Conservation (phyloP, 2,797 vertebrate species). For the Trichosurus vulpecula region DNA sequence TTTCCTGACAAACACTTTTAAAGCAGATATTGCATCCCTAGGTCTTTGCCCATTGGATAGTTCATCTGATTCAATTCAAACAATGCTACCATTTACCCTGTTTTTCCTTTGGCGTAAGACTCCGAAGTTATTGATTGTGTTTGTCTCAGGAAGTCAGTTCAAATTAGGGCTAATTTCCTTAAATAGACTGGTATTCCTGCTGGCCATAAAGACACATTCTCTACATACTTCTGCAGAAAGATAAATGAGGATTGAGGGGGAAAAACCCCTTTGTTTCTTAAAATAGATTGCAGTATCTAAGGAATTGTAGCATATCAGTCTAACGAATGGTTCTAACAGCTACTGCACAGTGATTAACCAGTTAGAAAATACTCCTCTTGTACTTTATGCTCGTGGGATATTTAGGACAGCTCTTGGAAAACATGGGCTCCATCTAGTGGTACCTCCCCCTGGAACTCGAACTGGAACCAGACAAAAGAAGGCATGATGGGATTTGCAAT, state of each 20-base stretch:
- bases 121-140: slow-evolving; percentile 52
- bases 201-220: slow-evolving; percentile 3
- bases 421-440: slow-evolving; percentile 66
- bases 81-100: neutral
- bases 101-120: slow-evolving; percentile 10
- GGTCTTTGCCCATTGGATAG: neutral
- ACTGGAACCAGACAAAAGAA: neutral
- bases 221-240: slow-evolving; percentile 35
- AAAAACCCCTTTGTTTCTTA: neutral
- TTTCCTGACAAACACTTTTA: slow-evolving; percentile 31
- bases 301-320: neutral
- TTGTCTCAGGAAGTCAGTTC: slow-evolving; percentile 49
- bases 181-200: slow-evolving; percentile 6
- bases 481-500: neutral
- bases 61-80: neutral
- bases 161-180: slow-evolving; percentile 43
- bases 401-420: neutral
- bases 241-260: neutral
- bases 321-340: neutral
- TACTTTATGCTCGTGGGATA: too few relatives aligned
- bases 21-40: slow-evolving; percentile 15
- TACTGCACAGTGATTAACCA: neutral
- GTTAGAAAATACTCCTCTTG: neutral
- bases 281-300: neutral
- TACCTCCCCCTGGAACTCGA: neutral